Base-by-base conservation (phyloP, 2,888 invertebrate genomes). In the Molanna angustata region DNA sequence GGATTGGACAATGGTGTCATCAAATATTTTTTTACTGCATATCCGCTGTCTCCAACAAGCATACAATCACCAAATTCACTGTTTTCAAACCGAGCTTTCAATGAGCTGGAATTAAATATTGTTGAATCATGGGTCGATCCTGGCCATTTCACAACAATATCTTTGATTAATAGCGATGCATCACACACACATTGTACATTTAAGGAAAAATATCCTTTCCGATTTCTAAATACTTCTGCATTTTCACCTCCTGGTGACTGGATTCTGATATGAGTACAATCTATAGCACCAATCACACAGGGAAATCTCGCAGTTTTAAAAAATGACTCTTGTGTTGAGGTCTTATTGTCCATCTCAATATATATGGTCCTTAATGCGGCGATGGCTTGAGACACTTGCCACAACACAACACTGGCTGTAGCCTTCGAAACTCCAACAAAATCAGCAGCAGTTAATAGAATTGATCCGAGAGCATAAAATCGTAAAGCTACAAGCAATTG, bases 371-470 rank as follows among this genome's bases (percentile, higher is more conserved):
- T 18, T 13, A 42, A 42, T n/a, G n/a, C 9, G n/a, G 42, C 42
- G n/a, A 42, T 42, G 11, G 18, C 20, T 42, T 42, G 14, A n/a
- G 21, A 9, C 18, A 42, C 42, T 42, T 42, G 18, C 42, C 42
- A 42, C 11, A 21, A 13, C n/a, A 20, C 20, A n/a, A 19, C 20
- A 14, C 42, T 17, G 22, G 42, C 42, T 11, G 42, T 42, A n/a
- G 42, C 18, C 11, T n/a, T 20, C 4, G 42, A 20, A 7, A 42
- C 42, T 13, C 22, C 27, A 1, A 9, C 19, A 7, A 21, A 35
- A 35, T 35, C 35, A 13, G 13, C 35, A 6, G 35, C 35, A 13
- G 35, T 14, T 35, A 11, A 4, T 35, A 35, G 13, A 11, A 35
- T 35, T 4, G 35, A 35, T 9, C 35, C 35, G 7, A 35, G 35